Base-by-base conservation (phyloP, 2,888 invertebrate genomes). In the Antheraea yamamai region DNA sequence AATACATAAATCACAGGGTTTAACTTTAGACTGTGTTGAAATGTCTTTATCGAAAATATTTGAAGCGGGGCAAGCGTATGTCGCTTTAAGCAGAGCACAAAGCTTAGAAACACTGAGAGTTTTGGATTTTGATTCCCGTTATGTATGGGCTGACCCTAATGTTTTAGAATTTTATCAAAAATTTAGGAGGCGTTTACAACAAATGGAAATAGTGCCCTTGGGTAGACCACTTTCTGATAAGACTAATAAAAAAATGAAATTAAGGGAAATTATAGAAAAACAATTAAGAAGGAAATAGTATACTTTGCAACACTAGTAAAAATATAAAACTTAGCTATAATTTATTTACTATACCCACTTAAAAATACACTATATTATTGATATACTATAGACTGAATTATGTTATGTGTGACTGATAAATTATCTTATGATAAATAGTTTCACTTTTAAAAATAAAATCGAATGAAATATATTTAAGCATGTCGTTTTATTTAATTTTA, bases 61-160 rank as follows among this genome's bases (percentile, higher is more conserved):
- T 93, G 99, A 99, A 93, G 97, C 98, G 58, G 99, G 99, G 0
- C 99, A 99, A 92, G 98, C 99, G 0, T 99, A 99, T 92, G 99
- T 99, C 0, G 99, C 99, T 0, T 91, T 99, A 14, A 99, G 99
- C 20, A 95, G 99, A 79, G 99, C 99, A 16, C 97, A 98, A 86
- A 98, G 97, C 85, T 95, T 99, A 74, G 96, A 97, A 75, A 97
- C 97, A 4, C 94, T 99, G n/a, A 92, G 98, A 78, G 97, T 99
- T 58, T 89, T 98, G 75, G 98, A 98, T 90, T 99, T 99, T 92
- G 97, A 97, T 87, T 95, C 96, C 0, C 95, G 96, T 55, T 98
- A 98, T 92, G 98, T 99, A 2, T 98, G 98, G 96, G 98, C 98
- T 14, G 97, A 98, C 92, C 96, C 97, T 0, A 96, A 96, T 84